Base-by-base conservation (phyloP, 1,140 invertebrate species). In the Zaprionus lachaisei region DNA sequence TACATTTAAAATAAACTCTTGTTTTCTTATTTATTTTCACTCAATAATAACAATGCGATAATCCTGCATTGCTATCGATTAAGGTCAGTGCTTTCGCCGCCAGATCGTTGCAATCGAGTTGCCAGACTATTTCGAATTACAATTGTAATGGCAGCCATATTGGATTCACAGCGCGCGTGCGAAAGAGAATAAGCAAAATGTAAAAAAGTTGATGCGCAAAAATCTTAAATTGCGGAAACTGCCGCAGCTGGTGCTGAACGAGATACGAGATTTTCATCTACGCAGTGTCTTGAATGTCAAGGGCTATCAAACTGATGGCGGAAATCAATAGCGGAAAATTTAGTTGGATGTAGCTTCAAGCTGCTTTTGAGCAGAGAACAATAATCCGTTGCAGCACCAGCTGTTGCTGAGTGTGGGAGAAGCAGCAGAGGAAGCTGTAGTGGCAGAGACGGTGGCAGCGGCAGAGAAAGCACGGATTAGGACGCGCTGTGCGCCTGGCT, bases 241-340 rank as follows among this genome's bases (percentile, higher is more conserved):
- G 47, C 15, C 11, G 26, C 4, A 55, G 37, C n/a, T 44, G n/a
- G 2, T 9, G 41, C n/a, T 47, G 41, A 9, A 17, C 2, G 6
- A 17, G 28, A 12, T 31, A 17, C 38, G 2, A 17, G 28, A 12
- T 31, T 9, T 5, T 2, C n/a, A 37, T 47, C n/a, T 47, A 17
- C 41, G 41, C 41, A 47, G 41, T 47, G 9, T 47, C n/a, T 47
- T 47, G 41, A 47, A 47, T 9, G 41, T 47, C 41, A 47, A 47
- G 41, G 41, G 11, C 41, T 7, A 47, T n/a, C 41, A 47, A 47
- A 47, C n/a, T 34, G 20, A 37, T 60, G 26, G 26, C 11, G 38
- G 20, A 67, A 67, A 15, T 24, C 26, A 67, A 49, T 6, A n/a
- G 55, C 55, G 65, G 55, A 58, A 58, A 67, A 56, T 56, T 56